Evolutionary conservation across 1,140 invertebrate genomes (phyloP).

Genomic region (Xylocopa sonorina): DNA sequence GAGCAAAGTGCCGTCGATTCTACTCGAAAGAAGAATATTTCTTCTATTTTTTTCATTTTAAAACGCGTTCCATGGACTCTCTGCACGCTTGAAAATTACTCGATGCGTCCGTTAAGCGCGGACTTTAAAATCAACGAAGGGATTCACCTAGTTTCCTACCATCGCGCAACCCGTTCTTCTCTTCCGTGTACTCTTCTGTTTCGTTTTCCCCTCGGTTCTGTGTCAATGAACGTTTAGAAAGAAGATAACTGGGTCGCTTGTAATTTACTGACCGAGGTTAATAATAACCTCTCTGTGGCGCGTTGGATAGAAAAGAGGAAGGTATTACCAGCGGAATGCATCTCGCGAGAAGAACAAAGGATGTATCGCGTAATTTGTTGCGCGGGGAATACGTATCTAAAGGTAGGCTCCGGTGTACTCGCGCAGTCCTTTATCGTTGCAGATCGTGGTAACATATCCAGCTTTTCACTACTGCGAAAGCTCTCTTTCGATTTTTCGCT

Average conservation of each 20-base stretch:
- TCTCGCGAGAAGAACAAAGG: background rate
- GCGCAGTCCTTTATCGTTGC: background rate
- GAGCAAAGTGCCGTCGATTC: no score
- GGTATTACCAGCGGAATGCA: background rate
- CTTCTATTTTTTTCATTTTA: no score
- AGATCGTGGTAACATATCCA: no score
- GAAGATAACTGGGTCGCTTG: background rate
- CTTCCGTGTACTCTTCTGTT: no score
- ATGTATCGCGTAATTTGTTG: background rate
- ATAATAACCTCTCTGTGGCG: background rate
- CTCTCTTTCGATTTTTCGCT: no score
- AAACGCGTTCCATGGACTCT: no score
- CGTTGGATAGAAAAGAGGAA: background rate
- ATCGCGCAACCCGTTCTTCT: no score
- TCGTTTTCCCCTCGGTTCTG: no score
- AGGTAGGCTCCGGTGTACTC: background rate
- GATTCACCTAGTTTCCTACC: background rate
- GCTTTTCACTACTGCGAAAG: no score
- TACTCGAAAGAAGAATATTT: no score
- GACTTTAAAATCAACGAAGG: background rate
- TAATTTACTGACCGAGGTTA: background rate
- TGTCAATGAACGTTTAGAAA: background rate
- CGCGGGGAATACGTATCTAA: no score
- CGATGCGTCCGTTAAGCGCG: slow-evolving; percentile 19
- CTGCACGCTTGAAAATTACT: slow-evolving; percentile 41